These are phyloP conservation scores for Procapra przewalskii DNA, from an alignment of 2,113 vertebrate genomes.

Conservation along the genomic window DNA sequence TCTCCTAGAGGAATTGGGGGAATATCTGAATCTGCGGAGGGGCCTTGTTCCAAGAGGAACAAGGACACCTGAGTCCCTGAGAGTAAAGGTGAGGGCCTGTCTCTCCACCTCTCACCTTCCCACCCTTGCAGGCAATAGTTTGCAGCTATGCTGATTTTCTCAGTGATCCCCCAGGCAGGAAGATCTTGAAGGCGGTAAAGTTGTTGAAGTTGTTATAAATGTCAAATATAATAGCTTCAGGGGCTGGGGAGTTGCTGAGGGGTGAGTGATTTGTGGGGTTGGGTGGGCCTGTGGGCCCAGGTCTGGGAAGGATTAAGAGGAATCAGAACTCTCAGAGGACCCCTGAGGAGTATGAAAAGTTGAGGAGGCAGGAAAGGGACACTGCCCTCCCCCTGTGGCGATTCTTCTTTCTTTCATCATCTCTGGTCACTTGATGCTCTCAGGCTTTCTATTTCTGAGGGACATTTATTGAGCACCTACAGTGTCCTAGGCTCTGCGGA, in stretches of 20 bases:
- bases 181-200: not conserved
- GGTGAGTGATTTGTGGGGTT: not conserved
- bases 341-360: not conserved
- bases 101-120: not conserved
- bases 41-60: not conserved
- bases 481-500: not conserved
- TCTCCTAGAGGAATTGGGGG: not conserved
- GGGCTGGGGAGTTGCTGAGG: not conserved
- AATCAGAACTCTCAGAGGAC: not conserved
- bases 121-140: not conserved
- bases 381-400: not conserved
- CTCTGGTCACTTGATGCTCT: not conserved
- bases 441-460: not conserved
- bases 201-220: not conserved
- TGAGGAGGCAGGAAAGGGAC: not conserved
- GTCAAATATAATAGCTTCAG: slow-evolving; percentile 7
- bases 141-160: not conserved
- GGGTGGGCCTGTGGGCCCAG: not conserved
- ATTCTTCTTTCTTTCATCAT: not conserved
- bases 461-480: slow-evolving; percentile 27
- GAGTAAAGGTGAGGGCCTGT: not conserved
- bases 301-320: not conserved
- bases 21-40: not conserved
- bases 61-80: not conserved
- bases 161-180: not conserved